phyloP scores from a whole-genome alignment of 2,113 vertebrate genomes.

The Camarhynchus parvulus region DNA sequence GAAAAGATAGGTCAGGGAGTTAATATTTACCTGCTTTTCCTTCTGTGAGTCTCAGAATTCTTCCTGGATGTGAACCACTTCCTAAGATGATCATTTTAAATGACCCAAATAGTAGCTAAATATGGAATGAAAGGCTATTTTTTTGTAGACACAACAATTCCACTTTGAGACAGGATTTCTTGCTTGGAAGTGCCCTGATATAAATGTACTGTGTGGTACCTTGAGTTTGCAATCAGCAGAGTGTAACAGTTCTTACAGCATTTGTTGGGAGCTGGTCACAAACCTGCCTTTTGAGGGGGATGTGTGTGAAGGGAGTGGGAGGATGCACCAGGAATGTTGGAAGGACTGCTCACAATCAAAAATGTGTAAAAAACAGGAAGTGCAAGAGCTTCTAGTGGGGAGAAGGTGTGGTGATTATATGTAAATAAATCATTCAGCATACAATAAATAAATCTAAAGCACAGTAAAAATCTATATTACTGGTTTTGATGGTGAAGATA shows the following conservation, averaged over 20 bases:
- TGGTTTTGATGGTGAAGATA: background rate
- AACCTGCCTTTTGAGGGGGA: background rate
- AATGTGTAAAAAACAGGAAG: background rate
- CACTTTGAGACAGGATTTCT: background rate
- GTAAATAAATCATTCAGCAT: background rate
- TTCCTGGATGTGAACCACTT: background rate
- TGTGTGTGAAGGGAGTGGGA: background rate
- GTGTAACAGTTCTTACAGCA: background rate
- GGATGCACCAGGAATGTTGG: background rate
- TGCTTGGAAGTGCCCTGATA: background rate
- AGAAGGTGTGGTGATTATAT: background rate
- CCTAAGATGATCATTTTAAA: background rate
- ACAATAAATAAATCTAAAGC: background rate
- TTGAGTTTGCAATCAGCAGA: background rate
- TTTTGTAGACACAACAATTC: background rate
- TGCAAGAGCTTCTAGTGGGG: background rate
- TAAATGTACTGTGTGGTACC: background rate
- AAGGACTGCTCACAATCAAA: background rate
- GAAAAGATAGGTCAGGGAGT: background rate
- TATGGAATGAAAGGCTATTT: background rate
- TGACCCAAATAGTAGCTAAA: background rate
- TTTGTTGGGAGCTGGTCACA: background rate
- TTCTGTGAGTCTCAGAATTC: background rate
- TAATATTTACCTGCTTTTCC: background rate
- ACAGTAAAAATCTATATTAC: background rate